Evolutionary conservation across 1,140 invertebrate genomes (phyloP).

Genomic region (Diuraphis noxia): DNA sequence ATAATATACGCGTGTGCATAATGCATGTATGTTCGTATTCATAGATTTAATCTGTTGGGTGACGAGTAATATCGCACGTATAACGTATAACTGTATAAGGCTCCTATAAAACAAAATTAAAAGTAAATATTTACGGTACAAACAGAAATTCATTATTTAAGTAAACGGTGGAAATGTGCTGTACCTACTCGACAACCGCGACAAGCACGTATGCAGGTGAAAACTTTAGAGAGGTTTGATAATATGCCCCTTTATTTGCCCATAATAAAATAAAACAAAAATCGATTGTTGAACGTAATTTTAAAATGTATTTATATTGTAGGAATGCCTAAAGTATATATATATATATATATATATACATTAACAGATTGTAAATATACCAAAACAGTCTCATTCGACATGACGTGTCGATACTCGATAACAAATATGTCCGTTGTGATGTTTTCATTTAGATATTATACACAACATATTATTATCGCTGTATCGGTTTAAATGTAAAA

Average conservation of each 20-base stretch:
- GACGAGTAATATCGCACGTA: not conserved
- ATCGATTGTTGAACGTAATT: not conserved
- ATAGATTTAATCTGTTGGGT: not conserved
- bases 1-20: not conserved
- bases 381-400: not conserved
- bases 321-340: not conserved
- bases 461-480: not conserved
- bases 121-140: not conserved
- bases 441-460: not conserved
- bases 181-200: not conserved
- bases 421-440: not conserved
- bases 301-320: not conserved
- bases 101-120: not conserved
- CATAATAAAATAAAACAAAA: not conserved
- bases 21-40: not conserved
- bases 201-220: not conserved
- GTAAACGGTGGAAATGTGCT: not conserved
- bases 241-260: not conserved
- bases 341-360: not conserved
- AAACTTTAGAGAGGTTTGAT: not conserved
- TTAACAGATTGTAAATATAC: not conserved
- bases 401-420: too few species aligned
- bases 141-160: constrained; percentile 6
- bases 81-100: not conserved
- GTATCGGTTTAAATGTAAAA: not conserved